Percentiles rank a stretch among this genome's conserved stretches.
These are phyloP conservation scores for Drosophila mettleri DNA, from an alignment of 2,888 invertebrate species.

Conservation along the genomic window DNA sequence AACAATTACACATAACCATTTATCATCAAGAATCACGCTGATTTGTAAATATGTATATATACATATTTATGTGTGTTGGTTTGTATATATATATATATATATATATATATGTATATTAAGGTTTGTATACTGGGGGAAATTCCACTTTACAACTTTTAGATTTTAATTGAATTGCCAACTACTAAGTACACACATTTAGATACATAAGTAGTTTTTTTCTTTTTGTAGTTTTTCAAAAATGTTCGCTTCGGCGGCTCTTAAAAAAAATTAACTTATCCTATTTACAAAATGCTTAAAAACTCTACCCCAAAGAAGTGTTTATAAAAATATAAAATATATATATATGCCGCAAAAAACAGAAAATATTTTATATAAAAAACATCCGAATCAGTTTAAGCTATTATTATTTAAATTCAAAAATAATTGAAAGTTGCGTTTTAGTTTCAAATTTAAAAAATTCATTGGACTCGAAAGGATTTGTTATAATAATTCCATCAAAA, in stretches of 20 bases:
- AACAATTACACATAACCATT: not conserved
- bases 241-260: slow-evolving; percentile 44
- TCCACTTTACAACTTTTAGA: slow-evolving; percentile 45
- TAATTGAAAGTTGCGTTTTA: slow-evolving; percentile 1
- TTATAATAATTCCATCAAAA: slow-evolving; percentile 9
- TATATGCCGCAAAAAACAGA: slow-evolving; percentile 24
- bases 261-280: slow-evolving; percentile 65
- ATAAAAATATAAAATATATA: slow-evolving; percentile 49
- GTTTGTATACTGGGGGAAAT: slow-evolving; percentile 31
- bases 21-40: slow-evolving; percentile 59
- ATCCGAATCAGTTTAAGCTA: slow-evolving; percentile 12
- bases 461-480: slow-evolving; percentile 12
- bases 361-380: slow-evolving; percentile 17
- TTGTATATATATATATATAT: slow-evolving; percentile 36
- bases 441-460: slow-evolving; percentile 14
- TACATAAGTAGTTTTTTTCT: slow-evolving; percentile 37
- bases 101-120: slow-evolving; percentile 19
- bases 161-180: slow-evolving; percentile 62
- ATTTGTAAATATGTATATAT: slow-evolving; percentile 52
- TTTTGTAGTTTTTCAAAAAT: slow-evolving; percentile 28
- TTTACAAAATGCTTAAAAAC: slow-evolving; percentile 60
- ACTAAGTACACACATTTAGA: slow-evolving; percentile 65
- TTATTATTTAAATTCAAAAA: slow-evolving; percentile 4
- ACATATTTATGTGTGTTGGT: slow-evolving; percentile 28
- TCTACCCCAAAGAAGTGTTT: slow-evolving; percentile 24